Evolutionary conservation across 2,113 vertebrate genomes (phyloP).

Genomic region (Oncorhynchus masou): DNA sequence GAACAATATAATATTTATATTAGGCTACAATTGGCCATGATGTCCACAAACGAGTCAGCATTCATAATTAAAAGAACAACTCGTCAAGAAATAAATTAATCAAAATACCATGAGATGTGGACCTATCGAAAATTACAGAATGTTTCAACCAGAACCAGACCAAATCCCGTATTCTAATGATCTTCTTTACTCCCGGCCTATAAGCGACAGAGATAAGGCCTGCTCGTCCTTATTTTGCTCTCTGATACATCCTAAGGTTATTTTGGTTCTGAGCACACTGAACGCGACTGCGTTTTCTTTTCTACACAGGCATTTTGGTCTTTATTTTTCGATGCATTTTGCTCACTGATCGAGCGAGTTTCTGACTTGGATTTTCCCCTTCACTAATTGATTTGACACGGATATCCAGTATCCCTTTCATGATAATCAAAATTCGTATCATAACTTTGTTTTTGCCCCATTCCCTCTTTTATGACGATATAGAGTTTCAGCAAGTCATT

Average conservation of each 20-base stretch:
- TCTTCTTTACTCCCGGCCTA: background rate
- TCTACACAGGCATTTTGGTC: conserved; percentile 54
- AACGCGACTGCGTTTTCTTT: conserved; percentile 42
- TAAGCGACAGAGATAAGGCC: background rate
- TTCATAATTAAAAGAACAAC: too few species aligned
- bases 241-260: conserved; percentile 36
- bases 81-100: too few species aligned
- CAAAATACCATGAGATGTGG: too few species aligned
- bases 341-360: conserved; percentile 65
- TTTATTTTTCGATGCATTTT: conserved; percentile 68
- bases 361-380: conserved; percentile 73
- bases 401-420: conserved; percentile 79
- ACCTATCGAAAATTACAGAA: too few species aligned
- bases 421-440: conserved; percentile 77
- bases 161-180: background rate
- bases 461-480: conserved; percentile 70
- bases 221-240: background rate
- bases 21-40: too few species aligned
- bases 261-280: conserved; percentile 35
- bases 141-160: background rate
- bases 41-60: too few species aligned
- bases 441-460: conserved; percentile 63
- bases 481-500: conserved; percentile 70
- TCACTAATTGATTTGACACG: conserved; percentile 78
- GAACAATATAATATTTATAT: too few species aligned